Conservation (phyloP, 2,888 invertebrate genomes). For the Phragmatobia fuliginosa region DNA sequence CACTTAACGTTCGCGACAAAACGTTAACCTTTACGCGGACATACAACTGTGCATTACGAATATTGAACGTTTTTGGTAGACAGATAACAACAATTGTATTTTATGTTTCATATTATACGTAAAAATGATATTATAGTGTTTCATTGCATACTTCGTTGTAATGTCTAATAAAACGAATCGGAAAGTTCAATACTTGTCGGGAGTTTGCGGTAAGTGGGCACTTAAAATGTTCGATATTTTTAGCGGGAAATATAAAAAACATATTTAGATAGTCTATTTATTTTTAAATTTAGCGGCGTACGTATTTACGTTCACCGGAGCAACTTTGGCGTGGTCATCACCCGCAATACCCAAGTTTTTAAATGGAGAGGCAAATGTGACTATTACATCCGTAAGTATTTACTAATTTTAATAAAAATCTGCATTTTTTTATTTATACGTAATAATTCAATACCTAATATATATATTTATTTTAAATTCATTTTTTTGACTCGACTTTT, state of each 20-base stretch:
- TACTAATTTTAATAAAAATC: background rate
- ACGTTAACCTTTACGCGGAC: background rate
- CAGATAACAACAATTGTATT: constrained; percentile 2
- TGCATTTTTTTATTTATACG: background rate
- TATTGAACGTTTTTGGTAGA: background rate
- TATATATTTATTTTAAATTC: too few relatives aligned
- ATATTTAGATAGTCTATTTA: background rate
- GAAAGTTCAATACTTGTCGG: constrained; percentile 80
- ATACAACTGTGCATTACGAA: background rate
- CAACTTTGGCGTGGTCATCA: constrained; percentile 83
- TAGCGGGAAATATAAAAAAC: constrained; percentile 55
- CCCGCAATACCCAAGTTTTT: constrained; percentile 85
- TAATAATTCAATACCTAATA: background rate
- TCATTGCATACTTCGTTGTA: constrained; percentile 8
- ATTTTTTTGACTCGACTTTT: too few relatives aligned
- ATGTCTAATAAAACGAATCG: constrained; percentile 61
- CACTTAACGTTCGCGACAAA: background rate
- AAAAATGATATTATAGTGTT: background rate
- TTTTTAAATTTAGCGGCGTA: constrained; percentile 70
- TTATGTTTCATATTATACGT: background rate
- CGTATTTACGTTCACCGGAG: constrained; percentile 80
- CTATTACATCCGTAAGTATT: constrained; percentile 76
- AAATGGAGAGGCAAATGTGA: constrained; percentile 72
- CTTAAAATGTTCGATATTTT: background rate
- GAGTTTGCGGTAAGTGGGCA: constrained; percentile 73